A percentile compares a stretch with the other conserved stretches of the same genome.
These are phyloP conservation scores for Neopipo cinnamomea DNA, from an alignment of 2,113 vertebrate genomes.

Conservation along the genomic window DNA sequence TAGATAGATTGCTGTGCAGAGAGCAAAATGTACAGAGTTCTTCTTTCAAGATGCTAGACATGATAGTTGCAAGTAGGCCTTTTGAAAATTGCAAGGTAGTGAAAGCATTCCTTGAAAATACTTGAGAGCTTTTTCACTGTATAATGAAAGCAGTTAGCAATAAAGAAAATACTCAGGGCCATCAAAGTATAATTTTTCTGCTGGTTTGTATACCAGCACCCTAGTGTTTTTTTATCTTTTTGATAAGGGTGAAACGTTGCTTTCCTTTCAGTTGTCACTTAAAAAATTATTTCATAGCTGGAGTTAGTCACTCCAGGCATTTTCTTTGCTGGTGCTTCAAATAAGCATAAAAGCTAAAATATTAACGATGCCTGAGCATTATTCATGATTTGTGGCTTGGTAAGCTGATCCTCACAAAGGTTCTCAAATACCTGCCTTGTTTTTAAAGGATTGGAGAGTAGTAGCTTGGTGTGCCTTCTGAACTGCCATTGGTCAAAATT, in stretches of 20 bases:
- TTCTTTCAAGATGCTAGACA: not conserved
- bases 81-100: not conserved
- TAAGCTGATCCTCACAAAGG: not conserved
- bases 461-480: not conserved
- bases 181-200: not conserved
- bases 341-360: not conserved
- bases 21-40: not conserved
- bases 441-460: not conserved
- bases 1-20: not conserved
- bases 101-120: not conserved
- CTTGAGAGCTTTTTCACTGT: not conserved
- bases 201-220: not conserved
- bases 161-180: not conserved
- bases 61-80: not conserved
- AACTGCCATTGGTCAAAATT: not conserved
- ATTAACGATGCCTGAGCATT: constrained; percentile 1
- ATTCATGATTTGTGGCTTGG: not conserved
- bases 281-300: not conserved
- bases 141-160: not conserved
- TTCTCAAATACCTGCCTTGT: not conserved
- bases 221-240: not conserved
- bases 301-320: constrained; percentile 42
- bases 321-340: constrained; percentile 25
- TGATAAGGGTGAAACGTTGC: not conserved
- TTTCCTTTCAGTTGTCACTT: not conserved